These are phyloP conservation scores for Brachionus sp. DNA, from an alignment of 1,140 invertebrate species.

Conservation along the genomic window DNA sequence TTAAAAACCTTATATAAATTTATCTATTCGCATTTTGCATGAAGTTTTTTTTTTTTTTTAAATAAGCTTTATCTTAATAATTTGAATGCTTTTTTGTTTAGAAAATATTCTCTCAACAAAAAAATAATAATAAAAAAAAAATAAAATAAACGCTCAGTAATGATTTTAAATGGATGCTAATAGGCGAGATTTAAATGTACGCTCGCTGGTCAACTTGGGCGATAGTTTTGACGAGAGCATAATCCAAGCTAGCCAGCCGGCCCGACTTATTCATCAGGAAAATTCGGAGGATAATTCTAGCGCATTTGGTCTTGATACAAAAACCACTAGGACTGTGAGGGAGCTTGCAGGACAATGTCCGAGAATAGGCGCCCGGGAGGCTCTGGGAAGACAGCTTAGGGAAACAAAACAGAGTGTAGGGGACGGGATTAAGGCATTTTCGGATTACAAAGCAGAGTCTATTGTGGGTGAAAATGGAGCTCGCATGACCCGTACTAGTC, in stretches of 20 bases:
- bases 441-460: background rate
- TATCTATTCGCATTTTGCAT: background rate
- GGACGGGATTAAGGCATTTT: constrained; percentile 5
- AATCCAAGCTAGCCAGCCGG: background rate
- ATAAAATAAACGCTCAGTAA: background rate
- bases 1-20: background rate
- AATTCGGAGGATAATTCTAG: background rate
- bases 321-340: background rate
- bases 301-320: background rate
- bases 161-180: constrained; percentile 15
- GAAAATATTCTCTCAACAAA: constrained; percentile 29
- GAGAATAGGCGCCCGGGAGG: constrained; percentile 4
- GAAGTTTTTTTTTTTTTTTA: background rate
- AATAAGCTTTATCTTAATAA: background rate
- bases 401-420: constrained; percentile 5
- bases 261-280: background rate
- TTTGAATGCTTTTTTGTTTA: constrained; percentile 7
- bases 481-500: background rate
- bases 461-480: constrained; percentile 16
- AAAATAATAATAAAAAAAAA: background rate
- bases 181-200: background rate
- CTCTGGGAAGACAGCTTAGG: constrained; percentile 25
- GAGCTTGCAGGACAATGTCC: background rate
- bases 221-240: constrained; percentile 26
- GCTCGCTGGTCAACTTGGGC: background rate